Base-by-base conservation (phyloP, 2,797 vertebrate genomes). In the Sparidentex hasta region DNA sequence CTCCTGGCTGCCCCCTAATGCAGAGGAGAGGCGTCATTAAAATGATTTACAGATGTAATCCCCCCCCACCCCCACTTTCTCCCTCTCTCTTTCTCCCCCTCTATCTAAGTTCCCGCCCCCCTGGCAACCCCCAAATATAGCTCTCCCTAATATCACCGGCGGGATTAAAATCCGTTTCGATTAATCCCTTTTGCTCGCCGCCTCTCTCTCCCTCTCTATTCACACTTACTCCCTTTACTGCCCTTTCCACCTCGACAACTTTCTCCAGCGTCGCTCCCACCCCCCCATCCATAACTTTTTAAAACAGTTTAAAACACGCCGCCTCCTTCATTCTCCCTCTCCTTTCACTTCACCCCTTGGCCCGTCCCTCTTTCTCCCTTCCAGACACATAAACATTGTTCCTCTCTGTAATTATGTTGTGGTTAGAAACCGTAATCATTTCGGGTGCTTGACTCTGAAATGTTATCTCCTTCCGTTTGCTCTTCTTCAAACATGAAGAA, bases 31-130 rank as follows among this genome's bases (percentile, higher is more conserved):
- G 81, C 74, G 54, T 92, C 88, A 91, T 93, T 93, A 93, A 90
- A 92, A 93, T 92, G 88, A 93, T 93, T 94, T 92, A 93, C 85
- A 87, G 78, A 90, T 84, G 82, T 90, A 90, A 92, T 79, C 85
- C 87, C 78, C 78, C 61, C 44, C 78, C 81, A 55, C 47, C 33
- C 9, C 27, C 7, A 8, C 27, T 62, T 23, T 18, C 23, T 44
- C 29, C 38, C n/a, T 7, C 61, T 63, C 74, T 43, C 43, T 50
- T 7, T 38, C 51, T 25, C 25, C 25, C n/a, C 11, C 47, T 29
- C 51, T 56, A 25, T 65, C 52, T 38, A 81, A 75, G 55, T 80
- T 80, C 79, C 80, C 66, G 1, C 86, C 82, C 81, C 81, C 69
- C 23, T 63, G 62, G 78, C 54, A 75, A 74, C 76, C 80, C 80